Evolutionary conservation across 2,113 vertebrate genomes (phyloP).

Genomic region (Oophaga pumilio): DNA sequence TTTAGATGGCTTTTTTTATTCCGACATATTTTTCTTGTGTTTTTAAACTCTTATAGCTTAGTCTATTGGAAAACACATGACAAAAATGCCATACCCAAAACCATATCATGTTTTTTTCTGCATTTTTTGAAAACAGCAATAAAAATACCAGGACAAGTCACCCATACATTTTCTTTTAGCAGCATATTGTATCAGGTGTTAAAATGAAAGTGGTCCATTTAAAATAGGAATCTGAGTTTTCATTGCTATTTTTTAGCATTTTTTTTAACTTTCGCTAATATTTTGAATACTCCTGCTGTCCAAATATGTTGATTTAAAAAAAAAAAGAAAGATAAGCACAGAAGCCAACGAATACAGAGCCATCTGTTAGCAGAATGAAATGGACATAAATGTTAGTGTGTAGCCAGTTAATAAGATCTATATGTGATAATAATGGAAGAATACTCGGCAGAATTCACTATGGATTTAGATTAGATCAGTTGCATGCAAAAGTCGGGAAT

Average conservation of each 20-base stretch:
- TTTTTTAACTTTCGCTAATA: neutral
- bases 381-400: conserved; percentile 1
- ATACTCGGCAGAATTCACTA: neutral
- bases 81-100: too few species aligned
- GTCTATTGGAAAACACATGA: too few species aligned
- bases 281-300: conserved; percentile 1
- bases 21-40: too few species aligned
- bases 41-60: too few species aligned
- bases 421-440: neutral
- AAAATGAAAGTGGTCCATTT: neutral
- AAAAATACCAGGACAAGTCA: too few species aligned
- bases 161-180: too few species aligned
- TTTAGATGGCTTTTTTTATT: too few species aligned
- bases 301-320: conserved; percentile 7
- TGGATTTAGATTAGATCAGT: neutral
- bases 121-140: too few species aligned
- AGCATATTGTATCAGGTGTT: neutral
- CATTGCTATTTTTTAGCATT: neutral
- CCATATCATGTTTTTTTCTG: too few species aligned
- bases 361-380: conserved; percentile 25
- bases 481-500: neutral
- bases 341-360: conserved; percentile 29
- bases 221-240: neutral
- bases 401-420: neutral
- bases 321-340: neutral